phyloP scores from a whole-genome alignment of 2,888 invertebrate genomes.

The Halocaridina rubra region DNA sequence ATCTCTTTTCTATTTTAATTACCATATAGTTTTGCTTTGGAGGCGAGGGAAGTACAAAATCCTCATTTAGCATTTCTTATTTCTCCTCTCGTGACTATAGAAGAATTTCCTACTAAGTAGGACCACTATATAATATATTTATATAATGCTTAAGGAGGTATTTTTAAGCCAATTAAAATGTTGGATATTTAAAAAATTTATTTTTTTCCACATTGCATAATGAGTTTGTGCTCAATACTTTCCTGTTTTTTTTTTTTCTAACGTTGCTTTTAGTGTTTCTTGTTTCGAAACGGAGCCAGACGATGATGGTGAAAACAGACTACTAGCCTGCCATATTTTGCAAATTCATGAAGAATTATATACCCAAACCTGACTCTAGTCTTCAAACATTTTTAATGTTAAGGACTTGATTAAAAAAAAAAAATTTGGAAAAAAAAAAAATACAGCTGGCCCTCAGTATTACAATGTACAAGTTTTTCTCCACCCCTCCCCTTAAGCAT shows the following conservation, averaged over 20 bases:
- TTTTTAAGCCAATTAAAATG: too few relatives aligned
- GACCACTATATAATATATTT: slow-evolving; percentile 32
- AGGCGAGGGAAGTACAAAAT: slow-evolving; percentile 45
- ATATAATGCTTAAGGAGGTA: slow-evolving; percentile 45
- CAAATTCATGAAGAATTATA: slow-evolving; percentile 55
- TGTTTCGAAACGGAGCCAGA: slow-evolving; percentile 53
- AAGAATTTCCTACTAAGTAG: slow-evolving; percentile 60
- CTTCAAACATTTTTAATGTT: slow-evolving; percentile 61
- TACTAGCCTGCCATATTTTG: slow-evolving; percentile 61
- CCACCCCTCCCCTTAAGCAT: not conserved
- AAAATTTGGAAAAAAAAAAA: slow-evolving; percentile 38
- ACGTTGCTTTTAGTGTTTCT: slow-evolving; percentile 33
- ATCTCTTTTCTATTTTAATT: too few relatives aligned
- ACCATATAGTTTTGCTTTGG: not conserved
- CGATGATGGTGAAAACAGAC: slow-evolving; percentile 56
- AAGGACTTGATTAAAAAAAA: slow-evolving; percentile 57
- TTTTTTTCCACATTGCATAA: slow-evolving; percentile 52
- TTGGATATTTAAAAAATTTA: not conserved
- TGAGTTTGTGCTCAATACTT: slow-evolving; percentile 56
- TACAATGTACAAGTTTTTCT: slow-evolving; percentile 58
- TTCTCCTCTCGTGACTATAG: slow-evolving; percentile 29
- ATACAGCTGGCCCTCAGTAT: slow-evolving; percentile 59
- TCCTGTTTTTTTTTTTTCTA: slow-evolving; percentile 4
- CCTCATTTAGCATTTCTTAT: slow-evolving; percentile 34
- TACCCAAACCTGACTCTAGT: slow-evolving; percentile 60